A percentile compares a stretch with the other conserved stretches of the same genome.
Evolutionary conservation across 2,797 vertebrate genomes (phyloP).

Genomic region (Lepidocolaptes lacrymiger): DNA sequence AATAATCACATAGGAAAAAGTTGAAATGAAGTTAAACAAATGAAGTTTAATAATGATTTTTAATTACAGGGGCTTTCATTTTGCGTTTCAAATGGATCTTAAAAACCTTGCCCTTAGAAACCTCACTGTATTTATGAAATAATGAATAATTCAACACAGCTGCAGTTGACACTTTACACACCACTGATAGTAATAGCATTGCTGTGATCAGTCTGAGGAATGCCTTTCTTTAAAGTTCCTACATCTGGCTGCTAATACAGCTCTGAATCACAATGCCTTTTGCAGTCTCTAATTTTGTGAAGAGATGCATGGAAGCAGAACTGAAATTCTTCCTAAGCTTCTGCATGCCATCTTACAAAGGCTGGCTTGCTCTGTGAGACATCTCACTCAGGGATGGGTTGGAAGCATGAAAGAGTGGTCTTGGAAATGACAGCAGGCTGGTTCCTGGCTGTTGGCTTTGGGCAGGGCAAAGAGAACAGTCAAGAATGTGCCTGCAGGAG

Average conservation of each 20-base stretch:
- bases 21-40: conserved; percentile 59
- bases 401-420: neutral
- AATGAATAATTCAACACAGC: conserved; percentile 72
- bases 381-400: neutral
- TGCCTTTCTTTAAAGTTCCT: conserved; percentile 45
- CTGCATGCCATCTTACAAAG: neutral
- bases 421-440: neutral
- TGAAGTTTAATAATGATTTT: conserved; percentile 62
- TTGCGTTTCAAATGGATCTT: conserved; percentile 55
- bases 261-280: neutral
- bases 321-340: neutral
- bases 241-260: conserved; percentile 41
- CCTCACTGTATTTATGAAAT: conserved; percentile 47
- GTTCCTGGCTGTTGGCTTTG: neutral
- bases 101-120: conserved; percentile 55
- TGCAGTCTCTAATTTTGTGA: conserved; percentile 24
- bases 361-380: neutral
- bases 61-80: conserved; percentile 58
- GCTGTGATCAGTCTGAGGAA: conserved; percentile 57
- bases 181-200: conserved; percentile 34
- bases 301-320: neutral
- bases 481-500: conserved; percentile 44
- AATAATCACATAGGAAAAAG: conserved; percentile 46
- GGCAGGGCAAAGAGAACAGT: neutral
- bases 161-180: conserved; percentile 62